Base-by-base conservation (phyloP, 1,140 invertebrate genomes). In the Scylla paramamosain region DNA sequence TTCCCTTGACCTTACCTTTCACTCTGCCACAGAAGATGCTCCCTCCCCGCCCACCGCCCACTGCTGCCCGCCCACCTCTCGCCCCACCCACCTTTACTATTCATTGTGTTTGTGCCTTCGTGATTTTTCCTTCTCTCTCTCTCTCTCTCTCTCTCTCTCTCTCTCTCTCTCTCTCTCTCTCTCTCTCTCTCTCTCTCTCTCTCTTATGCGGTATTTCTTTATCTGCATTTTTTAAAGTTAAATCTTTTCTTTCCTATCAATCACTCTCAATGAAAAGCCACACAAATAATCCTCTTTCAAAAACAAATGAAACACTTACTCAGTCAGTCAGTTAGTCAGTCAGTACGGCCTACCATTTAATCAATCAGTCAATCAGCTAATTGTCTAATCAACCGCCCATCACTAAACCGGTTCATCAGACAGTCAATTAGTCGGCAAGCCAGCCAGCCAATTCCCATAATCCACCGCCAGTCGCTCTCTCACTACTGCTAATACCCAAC, bases 51-150 rank as follows among this genome's bases (percentile, higher is more conserved):
- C 67, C 67, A 77, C 67, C 67, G 67, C 67, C 67, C 67, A 77
- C 67, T n/a, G n/a, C 25, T 7, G 67, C 67, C 67, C 67, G 20
- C 25, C 25, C 67, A n/a, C 67, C 20, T n/a, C 67, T n/a, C 67
- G 67, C 67, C 67, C 67, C 16, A 77, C 67, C 67, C 67, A 77
- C 67, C 67, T 77, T 77, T n/a, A n/a, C 67, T 77, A 77, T 77
- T 77, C 67, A 77, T 77, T 77, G 67, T 77, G 67, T 77, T 77
- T 77, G 67, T 77, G 67, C 67, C 67, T n/a, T 77, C 67, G 67
- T 77, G 67, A 77, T 77, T 77, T 77, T 77, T 77, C 67, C 25
- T n/a, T 59, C 52, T 59, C 52, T 59, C 52, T 59, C 52, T 59
- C 52, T 59, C 52, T 59, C 52, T 59, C 52, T 59, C 52, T 59